Conservation (phyloP, 1,140 invertebrate species). For the Micrasema minimum region DNA sequence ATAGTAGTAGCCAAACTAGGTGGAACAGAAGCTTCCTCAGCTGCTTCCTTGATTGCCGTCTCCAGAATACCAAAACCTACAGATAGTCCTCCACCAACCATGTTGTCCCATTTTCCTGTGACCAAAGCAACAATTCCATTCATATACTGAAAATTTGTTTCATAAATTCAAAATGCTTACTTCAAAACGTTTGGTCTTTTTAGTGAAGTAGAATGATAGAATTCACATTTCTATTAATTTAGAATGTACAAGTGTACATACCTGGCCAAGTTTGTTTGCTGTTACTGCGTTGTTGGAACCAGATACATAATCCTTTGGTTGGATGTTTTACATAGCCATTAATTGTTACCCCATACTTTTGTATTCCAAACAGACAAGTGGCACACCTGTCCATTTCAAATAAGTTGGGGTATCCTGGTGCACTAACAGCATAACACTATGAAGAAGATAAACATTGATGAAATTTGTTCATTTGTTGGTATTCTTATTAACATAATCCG, state of each 20-base stretch:
- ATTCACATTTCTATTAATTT: no score
- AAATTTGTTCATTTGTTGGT: background rate
- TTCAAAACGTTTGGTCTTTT: no score
- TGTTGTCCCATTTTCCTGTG: constrained; percentile 88
- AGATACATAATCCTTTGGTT: constrained; percentile 87
- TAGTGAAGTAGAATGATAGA: no score
- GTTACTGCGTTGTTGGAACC: constrained; percentile 89
- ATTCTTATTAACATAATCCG: no score
- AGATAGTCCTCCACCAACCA: constrained; percentile 92
- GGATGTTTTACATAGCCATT: constrained; percentile 91
- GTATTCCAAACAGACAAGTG: constrained; percentile 91
- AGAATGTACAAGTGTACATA: constrained; percentile 52
- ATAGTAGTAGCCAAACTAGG: constrained; percentile 78
- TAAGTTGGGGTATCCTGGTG: constrained; percentile 74
- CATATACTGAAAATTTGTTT: constrained; percentile 11
- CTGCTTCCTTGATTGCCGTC: constrained; percentile 92
- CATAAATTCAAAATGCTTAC: no score
- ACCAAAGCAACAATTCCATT: constrained; percentile 19
- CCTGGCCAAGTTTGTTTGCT: constrained; percentile 96
- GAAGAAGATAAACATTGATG: background rate
- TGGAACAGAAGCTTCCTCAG: constrained; percentile 91
- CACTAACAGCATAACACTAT: constrained; percentile 86
- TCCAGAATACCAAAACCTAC: constrained; percentile 88
- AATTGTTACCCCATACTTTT: constrained; percentile 94
- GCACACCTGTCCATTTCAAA: constrained; percentile 93